These are phyloP conservation scores for Lampris megalopsis DNA, from an alignment of 2,113 vertebrate species.

Conservation along the genomic window DNA sequence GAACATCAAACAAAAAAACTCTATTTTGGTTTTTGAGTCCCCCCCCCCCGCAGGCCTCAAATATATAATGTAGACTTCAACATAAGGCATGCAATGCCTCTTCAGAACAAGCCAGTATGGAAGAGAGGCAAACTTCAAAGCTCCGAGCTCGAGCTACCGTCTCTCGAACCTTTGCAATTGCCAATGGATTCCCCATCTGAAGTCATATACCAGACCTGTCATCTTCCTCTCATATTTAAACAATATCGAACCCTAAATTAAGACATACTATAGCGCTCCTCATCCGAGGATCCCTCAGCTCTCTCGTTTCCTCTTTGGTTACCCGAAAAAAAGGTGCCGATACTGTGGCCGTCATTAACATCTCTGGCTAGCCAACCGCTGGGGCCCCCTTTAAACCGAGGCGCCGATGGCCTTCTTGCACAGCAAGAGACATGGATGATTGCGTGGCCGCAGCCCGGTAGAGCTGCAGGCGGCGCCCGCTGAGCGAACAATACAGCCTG, in stretches of 20 bases:
- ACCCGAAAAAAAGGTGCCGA: slow-evolving; percentile 39
- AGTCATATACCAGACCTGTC: slow-evolving; percentile 19
- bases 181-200: background rate
- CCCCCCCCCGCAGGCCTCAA: background rate
- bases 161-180: background rate
- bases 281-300: too few species aligned
- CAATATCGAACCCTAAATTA: slow-evolving; percentile 18
- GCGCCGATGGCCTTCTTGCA: slow-evolving; percentile 17
- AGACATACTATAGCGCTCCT: background rate
- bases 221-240: slow-evolving; percentile 15
- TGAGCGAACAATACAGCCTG: slow-evolving; percentile 73
- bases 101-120: background rate
- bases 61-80: background rate
- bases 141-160: background rate
- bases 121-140: background rate
- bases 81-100: background rate
- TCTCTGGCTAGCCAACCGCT: slow-evolving; percentile 31
- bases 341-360: slow-evolving; percentile 25
- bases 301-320: slow-evolving; percentile 49
- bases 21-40: background rate
- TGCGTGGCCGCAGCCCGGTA: slow-evolving; percentile 48
- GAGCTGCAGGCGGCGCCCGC: slow-evolving; percentile 25
- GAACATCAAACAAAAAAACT: background rate
- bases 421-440: slow-evolving; percentile 45
- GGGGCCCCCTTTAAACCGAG: slow-evolving; percentile 35